Evolutionary conservation across 2,888 invertebrate species (phyloP).

Genomic region (Drosophila cyrtoloma): DNA sequence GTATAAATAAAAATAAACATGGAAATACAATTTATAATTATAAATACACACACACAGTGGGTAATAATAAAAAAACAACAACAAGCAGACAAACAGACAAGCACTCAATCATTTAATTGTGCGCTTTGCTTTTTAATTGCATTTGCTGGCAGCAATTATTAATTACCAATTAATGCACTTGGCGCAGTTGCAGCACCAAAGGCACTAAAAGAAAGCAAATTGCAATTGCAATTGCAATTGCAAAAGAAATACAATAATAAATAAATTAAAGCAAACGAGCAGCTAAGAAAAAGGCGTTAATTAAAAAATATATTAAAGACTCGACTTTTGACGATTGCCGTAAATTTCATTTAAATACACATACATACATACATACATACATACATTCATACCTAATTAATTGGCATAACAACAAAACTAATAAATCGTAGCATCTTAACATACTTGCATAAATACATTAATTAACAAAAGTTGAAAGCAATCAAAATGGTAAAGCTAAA

Average conservation of each 20-base stretch:
- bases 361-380: background rate
- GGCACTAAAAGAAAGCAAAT: conserved; percentile 18
- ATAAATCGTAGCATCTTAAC: background rate
- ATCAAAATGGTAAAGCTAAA: background rate
- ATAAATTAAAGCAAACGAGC: conserved; percentile 52
- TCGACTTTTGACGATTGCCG: conserved; percentile 29
- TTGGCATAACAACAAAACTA: background rate
- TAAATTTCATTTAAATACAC: conserved; percentile 24
- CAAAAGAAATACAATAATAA: conserved; percentile 17
- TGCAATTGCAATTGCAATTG: background rate
- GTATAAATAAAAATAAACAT: conserved; percentile 19
- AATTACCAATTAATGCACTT: conserved; percentile 70
- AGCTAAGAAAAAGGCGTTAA: conserved; percentile 72
- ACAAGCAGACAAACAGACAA: conserved; percentile 1
- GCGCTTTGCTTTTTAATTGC: conserved; percentile 63
- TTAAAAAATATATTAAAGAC: conserved; percentile 71
- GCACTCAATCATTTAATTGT: conserved; percentile 60
- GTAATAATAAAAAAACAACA: conserved; percentile 10
- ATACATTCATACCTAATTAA: background rate
- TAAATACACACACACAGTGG: conserved; percentile 34
- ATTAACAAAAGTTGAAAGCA: background rate
- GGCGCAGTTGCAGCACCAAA: conserved; percentile 24
- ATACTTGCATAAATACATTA: background rate
- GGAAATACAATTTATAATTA: conserved; percentile 43
- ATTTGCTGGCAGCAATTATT: conserved; percentile 54